A percentile compares a stretch with the other conserved stretches of the same genome.
Evolutionary conservation across 2,797 vertebrate species (phyloP).

Genomic region (Neosilurus mollespiculum): DNA sequence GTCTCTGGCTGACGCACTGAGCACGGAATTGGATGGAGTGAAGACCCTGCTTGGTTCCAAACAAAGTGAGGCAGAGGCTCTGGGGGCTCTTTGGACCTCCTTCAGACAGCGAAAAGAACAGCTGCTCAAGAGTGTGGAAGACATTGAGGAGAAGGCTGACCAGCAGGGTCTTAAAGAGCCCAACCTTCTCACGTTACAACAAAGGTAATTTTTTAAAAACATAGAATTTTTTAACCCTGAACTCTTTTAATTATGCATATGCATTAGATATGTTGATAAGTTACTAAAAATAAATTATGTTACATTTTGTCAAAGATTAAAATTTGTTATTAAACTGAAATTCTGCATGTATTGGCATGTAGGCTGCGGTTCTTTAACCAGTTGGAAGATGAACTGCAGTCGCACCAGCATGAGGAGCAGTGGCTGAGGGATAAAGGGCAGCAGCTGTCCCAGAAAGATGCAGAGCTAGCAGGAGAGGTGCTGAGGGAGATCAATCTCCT

Average conservation of each 20-base stretch:
- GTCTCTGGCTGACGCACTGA: slow-evolving; percentile 78
- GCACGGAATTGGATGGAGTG: slow-evolving; percentile 81
- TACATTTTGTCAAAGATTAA: background rate
- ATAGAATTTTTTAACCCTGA: background rate
- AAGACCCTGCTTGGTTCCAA: slow-evolving; percentile 82
- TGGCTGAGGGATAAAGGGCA: slow-evolving; percentile 93
- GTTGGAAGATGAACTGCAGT: slow-evolving; percentile 90
- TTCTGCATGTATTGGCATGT: slow-evolving; percentile 34
- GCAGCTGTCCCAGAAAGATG: slow-evolving; percentile 88
- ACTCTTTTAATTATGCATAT: background rate
- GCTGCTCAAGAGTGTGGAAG: slow-evolving; percentile 86
- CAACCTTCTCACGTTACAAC: slow-evolving; percentile 84
- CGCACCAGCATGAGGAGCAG: slow-evolving; percentile 89
- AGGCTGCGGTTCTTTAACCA: slow-evolving; percentile 92
- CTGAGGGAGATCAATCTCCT: slow-evolving; percentile 81
- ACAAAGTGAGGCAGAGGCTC: slow-evolving; percentile 87
- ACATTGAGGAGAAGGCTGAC: slow-evolving; percentile 89
- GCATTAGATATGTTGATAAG: background rate
- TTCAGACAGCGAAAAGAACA: slow-evolving; percentile 86
- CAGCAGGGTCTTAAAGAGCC: slow-evolving; percentile 81
- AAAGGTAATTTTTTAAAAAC: slow-evolving; percentile 74
- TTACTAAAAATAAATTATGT: background rate
- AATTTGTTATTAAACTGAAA: slow-evolving; percentile 51
- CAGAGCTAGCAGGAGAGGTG: slow-evolving; percentile 79
- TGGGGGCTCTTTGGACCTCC: slow-evolving; percentile 79